Conservation (phyloP, 2,888 invertebrate species). For the Tanypteryx hageni region DNA sequence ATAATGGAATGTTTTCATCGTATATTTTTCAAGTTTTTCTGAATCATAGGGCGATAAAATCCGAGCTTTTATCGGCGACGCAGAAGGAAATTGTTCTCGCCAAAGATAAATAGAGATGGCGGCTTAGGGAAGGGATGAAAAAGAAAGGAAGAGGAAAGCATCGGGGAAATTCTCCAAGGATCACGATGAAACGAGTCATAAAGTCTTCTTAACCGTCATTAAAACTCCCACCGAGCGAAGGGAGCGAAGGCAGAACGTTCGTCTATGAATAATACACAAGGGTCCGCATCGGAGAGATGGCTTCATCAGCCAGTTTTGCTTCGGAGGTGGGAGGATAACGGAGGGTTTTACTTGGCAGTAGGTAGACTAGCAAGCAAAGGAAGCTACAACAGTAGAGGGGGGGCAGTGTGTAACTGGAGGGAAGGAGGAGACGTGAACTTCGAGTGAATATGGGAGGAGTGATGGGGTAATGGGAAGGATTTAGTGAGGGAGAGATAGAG, state of each 20-base stretch:
- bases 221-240: not conserved
- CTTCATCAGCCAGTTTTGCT: slow-evolving; percentile 28
- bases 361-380: slow-evolving; percentile 1
- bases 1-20: too few species aligned
- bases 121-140: not conserved
- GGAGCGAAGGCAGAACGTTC: not conserved
- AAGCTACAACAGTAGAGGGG: not conserved
- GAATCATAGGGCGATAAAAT: too few species aligned
- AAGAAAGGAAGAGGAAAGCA: not conserved
- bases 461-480: slow-evolving; percentile 26
- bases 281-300: slow-evolving; percentile 22
- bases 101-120: not conserved
- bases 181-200: not conserved
- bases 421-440: too few species aligned
- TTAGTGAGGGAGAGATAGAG: not conserved
- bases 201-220: slow-evolving; percentile 6
- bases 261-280: slow-evolving; percentile 21
- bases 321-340: slow-evolving; percentile 12
- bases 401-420: not conserved
- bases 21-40: too few species aligned
- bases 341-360: slow-evolving; percentile 11
- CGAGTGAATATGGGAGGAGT: not conserved
- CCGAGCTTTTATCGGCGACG: too few species aligned
- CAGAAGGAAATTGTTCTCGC: not conserved
- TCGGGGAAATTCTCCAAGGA: not conserved